phyloP scores from a whole-genome alignment of 2,113 vertebrate species.

The Oryzias woworae region DNA sequence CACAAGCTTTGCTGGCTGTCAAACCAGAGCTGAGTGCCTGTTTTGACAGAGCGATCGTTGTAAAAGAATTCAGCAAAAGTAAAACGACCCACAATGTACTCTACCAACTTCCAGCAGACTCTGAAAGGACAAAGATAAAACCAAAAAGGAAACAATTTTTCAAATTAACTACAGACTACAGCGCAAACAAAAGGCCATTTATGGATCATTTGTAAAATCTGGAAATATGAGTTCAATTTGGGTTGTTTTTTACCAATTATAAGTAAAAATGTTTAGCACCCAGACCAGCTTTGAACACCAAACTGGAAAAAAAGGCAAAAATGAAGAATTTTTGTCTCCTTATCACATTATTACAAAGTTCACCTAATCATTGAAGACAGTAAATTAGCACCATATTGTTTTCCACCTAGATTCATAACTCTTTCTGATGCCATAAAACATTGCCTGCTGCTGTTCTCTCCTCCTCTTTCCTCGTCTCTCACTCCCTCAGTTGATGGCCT shows the following conservation, averaged over 20 bases:
- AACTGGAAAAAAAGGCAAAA: too few species aligned
- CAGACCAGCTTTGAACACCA: too few species aligned
- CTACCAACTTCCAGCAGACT: conserved; percentile 9
- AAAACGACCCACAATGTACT: conserved; percentile 47
- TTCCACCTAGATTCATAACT: not conserved
- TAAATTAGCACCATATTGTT: not conserved
- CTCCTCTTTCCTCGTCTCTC: conserved; percentile 4
- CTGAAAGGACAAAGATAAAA: conserved; percentile 19
- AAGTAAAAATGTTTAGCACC: too few species aligned
- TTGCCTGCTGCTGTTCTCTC: not conserved
- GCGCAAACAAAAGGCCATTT: too few species aligned
- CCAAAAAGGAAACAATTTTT: conserved; percentile 11
- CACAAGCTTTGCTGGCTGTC: conserved; percentile 53
- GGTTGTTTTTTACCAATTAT: too few species aligned
- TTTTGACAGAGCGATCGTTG: conserved; percentile 48
- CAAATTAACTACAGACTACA: conserved; percentile 8
- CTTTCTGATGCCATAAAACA: not conserved
- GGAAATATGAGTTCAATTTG: not conserved
- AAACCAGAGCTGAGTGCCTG: conserved; percentile 25
- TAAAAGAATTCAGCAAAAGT: conserved; percentile 38
- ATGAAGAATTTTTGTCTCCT: too few species aligned
- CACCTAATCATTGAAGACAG: too few species aligned
- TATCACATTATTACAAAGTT: too few species aligned
- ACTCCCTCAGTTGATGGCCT: conserved; percentile 18
- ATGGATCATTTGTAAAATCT: not conserved